Base-by-base conservation (phyloP, 2,888 invertebrate species). In the Prionchulus punctatus region DNA sequence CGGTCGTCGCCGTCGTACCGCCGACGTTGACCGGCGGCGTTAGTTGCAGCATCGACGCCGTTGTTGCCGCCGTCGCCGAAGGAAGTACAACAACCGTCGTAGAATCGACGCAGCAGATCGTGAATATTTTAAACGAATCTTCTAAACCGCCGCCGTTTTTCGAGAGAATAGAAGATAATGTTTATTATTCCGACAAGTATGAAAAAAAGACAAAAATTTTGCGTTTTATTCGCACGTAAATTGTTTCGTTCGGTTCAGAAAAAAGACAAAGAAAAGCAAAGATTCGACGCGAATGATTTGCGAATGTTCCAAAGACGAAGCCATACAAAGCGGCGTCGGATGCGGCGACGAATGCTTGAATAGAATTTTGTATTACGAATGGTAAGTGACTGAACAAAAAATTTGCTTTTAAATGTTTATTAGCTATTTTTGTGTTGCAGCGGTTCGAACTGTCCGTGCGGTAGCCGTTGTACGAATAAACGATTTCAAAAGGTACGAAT, bases 321-420 rank as follows among this genome's bases (percentile, higher is more conserved):
- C 30, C 2, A 42, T 80, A 45, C 77, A 83, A 57, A 89, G 88
- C 0, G 85, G 86, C 68, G 73, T 81, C 59, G 90, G 89, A 12
- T 96, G 96, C 72, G 91, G 89, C 0, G 89, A 90, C 68, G 90
- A 92, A 74, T 96, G 96, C 73, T 79, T 96, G 36, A 96, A 96
- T 77, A 81, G 92, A 69, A 79, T 94, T 70, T 81, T 96, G n/a
- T 87, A 92, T 85, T 92, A 96, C 70, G 96, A 96, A 80, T 96
- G 90, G 88, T 87, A 77, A 75, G 73, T 65, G 15, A n/a, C n/a
- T 12, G 30, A 42, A 42, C 15, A 18, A 18, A 42, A 15, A 18
- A 15, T 48, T 15, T 18, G n/a, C 15, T 48, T n/a, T 21, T 21
- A 48, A 48, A 48, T 51, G 7, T 52, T 30, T 2, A 30, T 52